Evolutionary conservation across 2,797 vertebrate genomes (phyloP).

Genomic region (Sebastes oblongus): DNA sequence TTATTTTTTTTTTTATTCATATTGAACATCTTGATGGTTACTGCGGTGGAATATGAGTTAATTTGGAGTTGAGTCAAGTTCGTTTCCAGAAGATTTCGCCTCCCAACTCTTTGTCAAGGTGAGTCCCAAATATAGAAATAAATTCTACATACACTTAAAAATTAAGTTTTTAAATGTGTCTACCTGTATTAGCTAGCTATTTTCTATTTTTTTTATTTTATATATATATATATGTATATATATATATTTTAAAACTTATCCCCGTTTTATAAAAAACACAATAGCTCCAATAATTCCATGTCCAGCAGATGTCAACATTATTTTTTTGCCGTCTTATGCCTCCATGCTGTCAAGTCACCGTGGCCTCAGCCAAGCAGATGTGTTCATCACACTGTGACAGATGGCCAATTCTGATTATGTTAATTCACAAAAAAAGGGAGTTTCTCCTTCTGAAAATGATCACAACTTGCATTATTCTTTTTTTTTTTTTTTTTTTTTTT

Average conservation of each 20-base stretch:
- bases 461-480: constrained; percentile 29
- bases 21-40: constrained; percentile 1
- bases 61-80: constrained; percentile 64
- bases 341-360: constrained; percentile 78
- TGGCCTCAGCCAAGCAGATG: constrained; percentile 76
- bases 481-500: background rate
- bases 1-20: background rate
- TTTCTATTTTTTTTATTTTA: background rate
- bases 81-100: constrained; percentile 12
- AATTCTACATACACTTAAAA: background rate
- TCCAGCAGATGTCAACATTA: constrained; percentile 77
- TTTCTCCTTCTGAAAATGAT: constrained; percentile 36
- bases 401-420: constrained; percentile 81
- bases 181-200: background rate
- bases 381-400: constrained; percentile 81
- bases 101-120: constrained; percentile 72
- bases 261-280: background rate
- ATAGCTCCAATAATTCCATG: constrained; percentile 15
- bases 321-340: constrained; percentile 56
- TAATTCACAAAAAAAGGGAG: constrained; percentile 57
- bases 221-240: no score
- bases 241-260: no score
- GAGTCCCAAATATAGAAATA: constrained; percentile 33
- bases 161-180: background rate
- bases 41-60: constrained; percentile 76